phyloP scores from a whole-genome alignment of 2,113 vertebrate genomes.

The Galbula dea region DNA sequence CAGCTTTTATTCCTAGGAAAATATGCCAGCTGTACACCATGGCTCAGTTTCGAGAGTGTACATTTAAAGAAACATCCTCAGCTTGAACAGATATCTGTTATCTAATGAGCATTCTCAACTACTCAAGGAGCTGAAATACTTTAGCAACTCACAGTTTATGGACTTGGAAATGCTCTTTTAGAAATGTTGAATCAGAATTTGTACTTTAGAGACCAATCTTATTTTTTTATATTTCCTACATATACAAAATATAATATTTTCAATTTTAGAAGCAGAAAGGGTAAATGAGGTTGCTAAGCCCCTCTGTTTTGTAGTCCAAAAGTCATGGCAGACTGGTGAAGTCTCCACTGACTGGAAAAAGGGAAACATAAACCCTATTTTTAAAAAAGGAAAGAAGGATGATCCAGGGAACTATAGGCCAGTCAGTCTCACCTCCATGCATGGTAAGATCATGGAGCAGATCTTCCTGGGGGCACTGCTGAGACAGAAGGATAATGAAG shows the following conservation, averaged over 20 bases:
- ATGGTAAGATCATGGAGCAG: too few species aligned
- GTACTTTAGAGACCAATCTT: neutral
- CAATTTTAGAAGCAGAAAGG: neutral
- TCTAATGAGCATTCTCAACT: neutral
- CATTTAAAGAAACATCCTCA: neutral
- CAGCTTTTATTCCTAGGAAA: neutral
- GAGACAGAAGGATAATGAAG: too few species aligned
- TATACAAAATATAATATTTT: neutral
- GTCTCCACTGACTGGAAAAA: too few species aligned
- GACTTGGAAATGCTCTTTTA: neutral
- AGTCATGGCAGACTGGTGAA: too few species aligned
- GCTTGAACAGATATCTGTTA: neutral
- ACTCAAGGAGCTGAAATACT: neutral
- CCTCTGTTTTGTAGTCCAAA: too few species aligned
- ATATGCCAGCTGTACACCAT: neutral
- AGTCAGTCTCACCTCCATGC: too few species aligned
- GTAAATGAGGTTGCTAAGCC: too few species aligned
- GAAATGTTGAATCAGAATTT: neutral
- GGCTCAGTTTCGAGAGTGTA: neutral
- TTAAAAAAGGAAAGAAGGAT: too few species aligned
- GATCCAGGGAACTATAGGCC: too few species aligned
- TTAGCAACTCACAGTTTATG: neutral
- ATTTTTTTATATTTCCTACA: rapidly evolving
- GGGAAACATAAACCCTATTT: too few species aligned
- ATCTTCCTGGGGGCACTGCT: too few species aligned